phyloP scores from a whole-genome alignment of 2,888 invertebrate genomes.

The Thecophora atra region DNA sequence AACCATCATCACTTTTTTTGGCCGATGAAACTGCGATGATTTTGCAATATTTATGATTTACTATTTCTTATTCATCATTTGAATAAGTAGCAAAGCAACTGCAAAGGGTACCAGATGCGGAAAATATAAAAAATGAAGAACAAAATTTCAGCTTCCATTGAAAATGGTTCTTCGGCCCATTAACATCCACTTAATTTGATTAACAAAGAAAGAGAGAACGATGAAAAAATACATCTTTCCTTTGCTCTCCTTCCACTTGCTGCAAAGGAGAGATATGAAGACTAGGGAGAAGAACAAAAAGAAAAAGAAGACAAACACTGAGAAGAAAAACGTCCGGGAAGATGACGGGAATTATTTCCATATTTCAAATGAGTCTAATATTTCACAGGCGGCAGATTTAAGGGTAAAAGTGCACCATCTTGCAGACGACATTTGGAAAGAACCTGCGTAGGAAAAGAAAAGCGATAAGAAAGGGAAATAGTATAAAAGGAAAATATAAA shows the following conservation, averaged over 20 bases:
- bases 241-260: too few species aligned
- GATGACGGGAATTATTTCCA: background rate
- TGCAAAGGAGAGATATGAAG: background rate
- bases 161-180: slow-evolving; percentile 42
- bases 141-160: background rate
- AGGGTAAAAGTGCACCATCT: background rate
- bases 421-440: background rate
- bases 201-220: slow-evolving; percentile 47
- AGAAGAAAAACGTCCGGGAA: background rate
- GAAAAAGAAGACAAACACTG: too few species aligned
- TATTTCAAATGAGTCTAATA: slow-evolving; percentile 15
- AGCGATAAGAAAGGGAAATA: background rate
- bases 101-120: background rate
- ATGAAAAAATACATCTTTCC: slow-evolving; percentile 1
- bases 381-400: slow-evolving; percentile 14
- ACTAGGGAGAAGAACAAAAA: background rate
- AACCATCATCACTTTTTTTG: background rate
- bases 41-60: slow-evolving; percentile 58
- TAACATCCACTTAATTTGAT: slow-evolving; percentile 62
- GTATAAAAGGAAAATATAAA: background rate
- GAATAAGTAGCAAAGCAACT: slow-evolving; percentile 27
- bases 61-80: slow-evolving; percentile 61
- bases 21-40: background rate
- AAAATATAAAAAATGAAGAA: background rate
- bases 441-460: background rate